Evolutionary conservation across 2,113 vertebrate species (phyloP).

Genomic region (Hyla sarda): DNA sequence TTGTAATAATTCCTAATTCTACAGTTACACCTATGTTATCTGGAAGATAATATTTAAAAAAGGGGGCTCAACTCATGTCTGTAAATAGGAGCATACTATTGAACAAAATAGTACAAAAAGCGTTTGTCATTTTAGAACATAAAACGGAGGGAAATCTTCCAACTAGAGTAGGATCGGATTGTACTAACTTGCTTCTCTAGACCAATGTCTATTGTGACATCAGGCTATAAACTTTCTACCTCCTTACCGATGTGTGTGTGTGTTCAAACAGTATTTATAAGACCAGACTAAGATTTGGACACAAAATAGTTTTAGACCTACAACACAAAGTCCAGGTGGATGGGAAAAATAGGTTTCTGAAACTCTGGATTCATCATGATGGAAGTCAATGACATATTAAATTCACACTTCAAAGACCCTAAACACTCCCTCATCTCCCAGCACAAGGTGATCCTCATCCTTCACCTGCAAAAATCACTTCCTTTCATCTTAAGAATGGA

Average conservation of each 20-base stretch:
- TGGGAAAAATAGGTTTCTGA: background rate
- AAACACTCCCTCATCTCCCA: background rate
- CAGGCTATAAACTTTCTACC: background rate
- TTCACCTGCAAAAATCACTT: constrained; percentile 2
- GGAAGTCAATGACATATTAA: background rate
- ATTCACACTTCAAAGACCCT: background rate
- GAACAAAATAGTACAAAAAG: background rate
- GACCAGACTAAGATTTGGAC: background rate
- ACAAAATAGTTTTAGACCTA: background rate
- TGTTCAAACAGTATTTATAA: background rate
- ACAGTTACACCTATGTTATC: background rate
- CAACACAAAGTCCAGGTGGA: background rate
- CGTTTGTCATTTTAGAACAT: background rate
- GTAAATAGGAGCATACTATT: background rate
- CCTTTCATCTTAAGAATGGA: background rate
- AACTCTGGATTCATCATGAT: background rate
- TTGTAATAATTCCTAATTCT: background rate
- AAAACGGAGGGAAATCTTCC: background rate
- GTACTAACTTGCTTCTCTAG: background rate
- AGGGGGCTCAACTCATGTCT: background rate
- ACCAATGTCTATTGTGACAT: background rate
- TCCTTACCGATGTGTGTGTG: background rate
- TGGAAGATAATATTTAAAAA: background rate
- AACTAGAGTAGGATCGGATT: background rate
- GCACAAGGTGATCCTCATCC: constrained; percentile 9